Evolutionary conservation across 1,140 invertebrate genomes (phyloP).

Genomic region (Chrysomallon squamiferum): DNA sequence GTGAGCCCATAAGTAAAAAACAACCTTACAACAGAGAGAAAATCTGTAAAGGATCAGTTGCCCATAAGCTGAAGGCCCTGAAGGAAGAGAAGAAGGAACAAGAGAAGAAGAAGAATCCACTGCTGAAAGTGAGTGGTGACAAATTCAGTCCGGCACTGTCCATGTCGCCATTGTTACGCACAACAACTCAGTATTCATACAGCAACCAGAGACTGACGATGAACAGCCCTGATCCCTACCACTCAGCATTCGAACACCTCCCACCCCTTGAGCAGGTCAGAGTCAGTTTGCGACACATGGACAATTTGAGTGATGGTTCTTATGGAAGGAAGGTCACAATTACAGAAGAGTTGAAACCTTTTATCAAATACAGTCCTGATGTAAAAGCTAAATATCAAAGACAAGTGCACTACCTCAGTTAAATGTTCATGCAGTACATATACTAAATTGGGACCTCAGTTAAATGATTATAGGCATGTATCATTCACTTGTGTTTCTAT

Average conservation of each 20-base stretch:
- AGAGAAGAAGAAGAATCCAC: slow-evolving; percentile 9
- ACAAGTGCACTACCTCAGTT: slow-evolving; percentile 8
- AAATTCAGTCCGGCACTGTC: slow-evolving; percentile 36
- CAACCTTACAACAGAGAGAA: slow-evolving; percentile 36
- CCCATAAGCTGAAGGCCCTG: slow-evolving; percentile 23
- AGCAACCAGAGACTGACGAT: slow-evolving; percentile 44
- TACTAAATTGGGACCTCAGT: no score
- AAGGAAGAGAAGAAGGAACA: not conserved
- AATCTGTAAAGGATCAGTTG: slow-evolving; percentile 54
- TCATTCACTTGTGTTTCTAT: no score
- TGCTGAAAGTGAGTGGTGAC: slow-evolving; percentile 44
- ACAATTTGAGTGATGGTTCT: slow-evolving; percentile 11
- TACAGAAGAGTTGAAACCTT: slow-evolving; percentile 47
- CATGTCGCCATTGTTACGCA: slow-evolving; percentile 45
- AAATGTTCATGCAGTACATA: no score
- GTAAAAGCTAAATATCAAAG: slow-evolving; percentile 25
- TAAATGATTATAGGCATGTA: no score
- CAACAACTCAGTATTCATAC: slow-evolving; percentile 52
- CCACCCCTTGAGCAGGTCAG: slow-evolving; percentile 50
- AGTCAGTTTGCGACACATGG: slow-evolving; percentile 40
- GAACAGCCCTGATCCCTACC: slow-evolving; percentile 45
- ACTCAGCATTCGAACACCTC: slow-evolving; percentile 24
- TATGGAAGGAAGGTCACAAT: slow-evolving; percentile 24
- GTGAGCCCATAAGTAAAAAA: slow-evolving; percentile 2
- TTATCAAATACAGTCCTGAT: slow-evolving; percentile 54